Evolutionary conservation across 2,113 vertebrate genomes (phyloP), one percentile per base, ranked within the genome.

Genomic region (Ictalurus punctatus): DNA sequence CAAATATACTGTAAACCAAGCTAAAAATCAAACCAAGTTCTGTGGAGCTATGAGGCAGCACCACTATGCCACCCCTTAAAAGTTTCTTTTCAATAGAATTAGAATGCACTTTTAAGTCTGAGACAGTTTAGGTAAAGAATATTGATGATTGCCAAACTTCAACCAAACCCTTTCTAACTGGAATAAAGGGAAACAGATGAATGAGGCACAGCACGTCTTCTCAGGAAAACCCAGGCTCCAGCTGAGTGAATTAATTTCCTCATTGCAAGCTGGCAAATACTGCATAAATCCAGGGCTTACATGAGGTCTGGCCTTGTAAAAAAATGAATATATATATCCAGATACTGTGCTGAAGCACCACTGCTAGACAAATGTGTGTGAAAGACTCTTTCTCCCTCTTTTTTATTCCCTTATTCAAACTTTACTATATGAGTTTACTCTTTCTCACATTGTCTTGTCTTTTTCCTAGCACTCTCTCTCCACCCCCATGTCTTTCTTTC

Each of bases 351-450:
- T 65, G 54, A 40, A 52, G 13, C 37, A 48, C 6, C 86, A 87
- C 73, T 87, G 69, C 74, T 40, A 90, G 84, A 54, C 37, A 87
- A 87, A 90, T 85, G 34, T 54, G 65, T 83, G 67, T 86, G 58
- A 86, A 90, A 90, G 69, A 67, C 63, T 71, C 27, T 52, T 40
- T 86, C 17, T 37, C 61, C 30, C 8, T 84, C 59, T 59, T 73
- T 79, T 76, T 37, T 27, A 86, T 82, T 90, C 73, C 61, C 30
- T 80, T 58, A 44, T 74, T 81, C 65, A 63, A 58, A 44, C 40
- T 89, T 25, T 76, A 58, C 81, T 74, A 10, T 34, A 14, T 44
- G 61, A 67, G 80, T 34, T 48, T 89, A 67, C 90, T 69, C 85
- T 89, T 78, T 79, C 69, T 89, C 83, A 74, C 69, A 30, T 78